phyloP scores from a whole-genome alignment of 2,888 invertebrate species.

The Dasypolia templi region DNA sequence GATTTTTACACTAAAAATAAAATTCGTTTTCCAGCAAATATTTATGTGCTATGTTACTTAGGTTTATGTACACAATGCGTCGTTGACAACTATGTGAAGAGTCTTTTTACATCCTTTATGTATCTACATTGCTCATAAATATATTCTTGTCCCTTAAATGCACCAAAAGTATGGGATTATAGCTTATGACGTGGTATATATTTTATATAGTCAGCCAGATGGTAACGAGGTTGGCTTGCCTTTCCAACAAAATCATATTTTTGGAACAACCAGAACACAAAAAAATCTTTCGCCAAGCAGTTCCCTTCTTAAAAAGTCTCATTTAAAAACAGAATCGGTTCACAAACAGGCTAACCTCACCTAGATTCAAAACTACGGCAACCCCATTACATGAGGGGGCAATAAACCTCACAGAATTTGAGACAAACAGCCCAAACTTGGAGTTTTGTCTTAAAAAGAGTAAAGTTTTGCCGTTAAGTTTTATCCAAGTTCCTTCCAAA shows the following conservation, averaged over 20 bases:
- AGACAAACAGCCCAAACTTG: conserved; percentile 69
- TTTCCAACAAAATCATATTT: neutral
- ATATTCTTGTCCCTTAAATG: neutral
- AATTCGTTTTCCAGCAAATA: too few species aligned
- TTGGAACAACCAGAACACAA: neutral
- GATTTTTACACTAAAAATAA: too few species aligned
- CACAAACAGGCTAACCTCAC: conserved; percentile 33
- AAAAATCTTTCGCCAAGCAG: neutral
- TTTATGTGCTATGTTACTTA: too few species aligned
- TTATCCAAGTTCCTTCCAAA: conserved; percentile 72
- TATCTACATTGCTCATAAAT: neutral
- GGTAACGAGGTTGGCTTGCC: neutral
- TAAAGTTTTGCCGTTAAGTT: conserved; percentile 76
- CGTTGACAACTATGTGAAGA: too few species aligned
- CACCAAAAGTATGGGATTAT: neutral
- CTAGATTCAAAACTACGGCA: conserved; percentile 46
- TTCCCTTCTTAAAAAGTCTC: conserved; percentile 3
- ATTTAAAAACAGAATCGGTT: conserved; percentile 34
- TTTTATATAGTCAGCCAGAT: neutral
- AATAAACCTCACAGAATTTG: conserved; percentile 60
- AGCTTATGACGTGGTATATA: neutral
- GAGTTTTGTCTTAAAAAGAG: conserved; percentile 65
- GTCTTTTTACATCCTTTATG: too few species aligned
- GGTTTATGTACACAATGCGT: too few species aligned
- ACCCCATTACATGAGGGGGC: conserved; percentile 40